Base-by-base conservation (phyloP, 2,113 vertebrate species). In the Gracilinanus agilis region DNA sequence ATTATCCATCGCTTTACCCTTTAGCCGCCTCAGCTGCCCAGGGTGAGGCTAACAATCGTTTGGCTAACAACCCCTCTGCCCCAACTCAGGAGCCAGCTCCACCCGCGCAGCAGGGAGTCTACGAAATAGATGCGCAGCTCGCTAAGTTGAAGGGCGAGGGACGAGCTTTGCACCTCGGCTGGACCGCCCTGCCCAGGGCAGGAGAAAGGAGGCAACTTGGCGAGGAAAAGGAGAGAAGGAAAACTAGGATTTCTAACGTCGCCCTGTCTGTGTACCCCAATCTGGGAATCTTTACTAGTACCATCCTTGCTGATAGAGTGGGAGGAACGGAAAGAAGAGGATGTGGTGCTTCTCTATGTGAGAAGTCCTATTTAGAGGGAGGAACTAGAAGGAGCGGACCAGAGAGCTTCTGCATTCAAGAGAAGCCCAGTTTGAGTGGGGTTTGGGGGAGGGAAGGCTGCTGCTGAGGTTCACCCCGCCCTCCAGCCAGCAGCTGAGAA, bases 91-190 rank as follows among this genome's bases (percentile, higher is more conserved):
- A 83, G 6, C 7, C 67, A 40, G 67, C 67, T 40, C n/a, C 67
- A 8, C 34, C n/a, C 67, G 19, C n/a, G 34, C n/a, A 8, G 19
- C n/a, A 23, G 6, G 67, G 34, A 83, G 16, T 40, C 67, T 40
- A 40, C 2, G n/a, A 40, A 83, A 83, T 21, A 83, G 67, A 40
- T 21, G 88, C 12, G 53, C 93, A 0, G 11, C 11, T 91, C 0
- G 83, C 88, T 67, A 88, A 24, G 88, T 54, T 56, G 19, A 53
- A 29, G 95, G 53, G 0, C 90, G 93, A 93, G 95, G 96, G 97
- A 93, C 25, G 13, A 44, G 27, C 54, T 94, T 94, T 1, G 27
- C 54, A 34, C 94, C 88, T 96, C 53, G 88, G 67, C 92, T 54
- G 24, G 88, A 27, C 44, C 90, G 90, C 53, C 55, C 58, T 29